Base-by-base conservation (phyloP, 1,140 invertebrate genomes). In the Platorchestia sp. region DNA sequence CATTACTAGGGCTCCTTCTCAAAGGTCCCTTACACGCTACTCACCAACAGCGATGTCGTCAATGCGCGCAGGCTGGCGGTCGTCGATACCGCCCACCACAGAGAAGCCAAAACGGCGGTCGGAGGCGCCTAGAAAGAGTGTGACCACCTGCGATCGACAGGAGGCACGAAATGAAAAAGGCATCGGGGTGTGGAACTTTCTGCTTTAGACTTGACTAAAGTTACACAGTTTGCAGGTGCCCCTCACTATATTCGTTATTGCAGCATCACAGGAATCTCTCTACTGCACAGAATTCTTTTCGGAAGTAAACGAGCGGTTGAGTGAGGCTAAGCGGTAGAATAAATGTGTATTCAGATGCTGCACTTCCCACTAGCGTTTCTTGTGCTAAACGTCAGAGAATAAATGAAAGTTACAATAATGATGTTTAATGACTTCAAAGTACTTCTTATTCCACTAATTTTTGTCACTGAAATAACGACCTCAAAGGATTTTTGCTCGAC, bases 91-190 rank as follows among this genome's bases (percentile, higher is more conserved):
- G 14, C 97, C 97, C 95, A 97, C 97, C 0, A 97, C 97, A 19
- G 97, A 97, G 95, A 97, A 97, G 16, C 97, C 97, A 96, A 97
- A 97, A 89, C 97, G 96, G 75, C 97, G 96, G 89, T 97, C 97
- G 43, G 96, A 96, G 16, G 96, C 96, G 16, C 96, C 97, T 95
- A 97, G 95, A 22, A 96, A 96, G 59, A 97, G 95, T n/a, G 86
- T 95, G 27, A 96, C 86, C 44, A n/a, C 44, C 91, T 96, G 96
- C 27, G 45, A 27, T 16, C 47, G 44, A 75, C 27, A 36, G 59
- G 14, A 27, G 59, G 59, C 0, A 86, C 89, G 45, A 86, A 87
- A 86, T 96, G 95, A 7, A 27, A 95, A 44, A 27, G 22, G 41
- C 14, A 45, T 40, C 0, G 41, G 45, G 27, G 0, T 41, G 0